Base-by-base conservation (phyloP, 2,888 invertebrate genomes). In the Zaprionus lineosus region DNA sequence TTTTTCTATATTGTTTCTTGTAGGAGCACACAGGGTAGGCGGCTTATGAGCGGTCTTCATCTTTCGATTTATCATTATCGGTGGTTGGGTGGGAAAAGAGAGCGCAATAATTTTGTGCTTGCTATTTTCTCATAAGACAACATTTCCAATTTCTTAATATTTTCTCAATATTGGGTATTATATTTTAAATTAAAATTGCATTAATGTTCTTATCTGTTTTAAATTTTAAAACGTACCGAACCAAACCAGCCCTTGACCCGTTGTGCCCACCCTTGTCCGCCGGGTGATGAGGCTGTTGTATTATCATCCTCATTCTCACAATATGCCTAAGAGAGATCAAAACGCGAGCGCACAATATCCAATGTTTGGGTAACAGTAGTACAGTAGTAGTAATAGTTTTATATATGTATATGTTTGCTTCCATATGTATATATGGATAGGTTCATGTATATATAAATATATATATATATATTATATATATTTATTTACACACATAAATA, bases 201-300 rank as follows among this genome's bases (percentile, higher is more conserved):
- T 53, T 59, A 68, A 59, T 53, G 52, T 50, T 56, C 39, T 58
- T 47, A 51, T 61, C 63, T 47, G 51, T 60, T 65, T 60, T 60
- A 61, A 64, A 68, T 74, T 74, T 68, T 65, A 78, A 82, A 91
- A 93, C 93, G 91, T 93, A 93, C 93, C 93, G 93, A 93, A 91
- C 91, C 92, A 92, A 93, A 92, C 93, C 93, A 93, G 91, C 92
- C 92, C 91, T 92, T 93, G 92, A 93, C 92, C 92, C 92, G 92
- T 91, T 93, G 93, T 92, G 92, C 92, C 93, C 94, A 92, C 93
- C 94, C 91, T 89, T 92, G 92, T 92, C 90, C 90, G 87, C 88
- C 88, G 86, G 89, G 89, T 76, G 90, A 89, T 89, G 90, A 88
- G 87, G 89, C 88, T 87, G 89, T 88, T 86, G 89, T 81, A 88